Evolutionary conservation across 2,888 invertebrate species (phyloP).

Genomic region (Drosophila maculinotata): DNA sequence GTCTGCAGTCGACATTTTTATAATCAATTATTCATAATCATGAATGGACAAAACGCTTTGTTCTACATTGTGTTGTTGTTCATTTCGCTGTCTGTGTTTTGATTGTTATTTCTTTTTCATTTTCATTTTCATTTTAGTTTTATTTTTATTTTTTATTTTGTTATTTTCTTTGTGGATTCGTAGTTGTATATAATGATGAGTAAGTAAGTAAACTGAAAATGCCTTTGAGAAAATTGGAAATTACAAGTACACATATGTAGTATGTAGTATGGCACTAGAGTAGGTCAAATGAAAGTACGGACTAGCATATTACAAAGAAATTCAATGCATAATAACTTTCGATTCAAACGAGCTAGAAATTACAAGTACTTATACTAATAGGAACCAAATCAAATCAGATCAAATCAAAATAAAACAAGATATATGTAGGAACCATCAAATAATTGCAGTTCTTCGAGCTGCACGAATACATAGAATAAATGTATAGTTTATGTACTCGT

Average conservation of each 20-base stretch:
- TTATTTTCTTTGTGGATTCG: slow-evolving; percentile 13
- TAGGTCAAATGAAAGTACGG: slow-evolving; percentile 53
- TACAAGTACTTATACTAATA: slow-evolving; percentile 58
- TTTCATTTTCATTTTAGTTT: too few relatives aligned
- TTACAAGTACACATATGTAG: slow-evolving; percentile 35
- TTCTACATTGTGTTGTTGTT: slow-evolving; percentile 34
- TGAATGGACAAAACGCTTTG: slow-evolving; percentile 45
- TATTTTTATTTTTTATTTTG: too few relatives aligned
- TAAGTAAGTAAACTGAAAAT: slow-evolving; percentile 39
- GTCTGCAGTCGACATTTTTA: slow-evolving; percentile 84
- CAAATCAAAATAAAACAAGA: slow-evolving; percentile 26
- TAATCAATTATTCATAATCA: slow-evolving; percentile 37
- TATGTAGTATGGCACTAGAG: slow-evolving; percentile 28
- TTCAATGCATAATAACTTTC: slow-evolving; percentile 62
- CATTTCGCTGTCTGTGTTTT: slow-evolving; percentile 44
- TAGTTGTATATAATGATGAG: slow-evolving; percentile 33
- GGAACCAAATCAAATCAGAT: slow-evolving; percentile 28
- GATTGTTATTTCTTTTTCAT: slow-evolving; percentile 16
- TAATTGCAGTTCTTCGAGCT: slow-evolving; percentile 47
- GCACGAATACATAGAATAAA: slow-evolving; percentile 9
- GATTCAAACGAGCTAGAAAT: slow-evolving; percentile 74
- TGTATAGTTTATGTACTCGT: slow-evolving; percentile 31
- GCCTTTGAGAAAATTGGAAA: slow-evolving; percentile 39
- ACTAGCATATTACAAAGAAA: slow-evolving; percentile 66
- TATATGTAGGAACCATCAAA: slow-evolving; percentile 30